Conservation (phyloP, 2,113 vertebrate genomes). For the Mionectes macconnelli region DNA sequence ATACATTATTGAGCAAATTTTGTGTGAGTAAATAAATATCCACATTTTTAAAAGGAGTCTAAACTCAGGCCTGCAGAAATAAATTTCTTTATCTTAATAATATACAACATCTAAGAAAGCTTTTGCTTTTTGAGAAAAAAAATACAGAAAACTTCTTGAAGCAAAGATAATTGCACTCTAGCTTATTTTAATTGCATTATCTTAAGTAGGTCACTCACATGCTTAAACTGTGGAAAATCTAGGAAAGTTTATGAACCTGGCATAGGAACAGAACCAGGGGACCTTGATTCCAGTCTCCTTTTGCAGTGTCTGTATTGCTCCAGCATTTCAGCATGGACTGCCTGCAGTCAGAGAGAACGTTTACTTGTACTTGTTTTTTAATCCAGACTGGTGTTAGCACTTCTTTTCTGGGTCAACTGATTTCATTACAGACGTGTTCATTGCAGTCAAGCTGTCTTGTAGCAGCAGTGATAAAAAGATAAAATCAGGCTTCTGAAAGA, state of each 20-base stretch:
- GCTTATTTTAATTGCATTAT: background rate
- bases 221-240: background rate
- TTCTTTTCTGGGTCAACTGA: constrained; percentile 40
- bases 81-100: background rate
- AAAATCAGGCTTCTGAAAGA: background rate
- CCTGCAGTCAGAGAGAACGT: background rate
- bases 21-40: background rate
- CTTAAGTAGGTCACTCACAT: background rate
- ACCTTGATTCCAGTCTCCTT: background rate
- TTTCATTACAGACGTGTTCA: background rate
- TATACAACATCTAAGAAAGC: background rate
- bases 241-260: background rate
- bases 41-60: background rate
- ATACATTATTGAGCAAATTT: background rate
- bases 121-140: background rate
- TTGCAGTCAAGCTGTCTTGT: constrained; percentile 20
- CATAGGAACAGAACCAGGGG: background rate
- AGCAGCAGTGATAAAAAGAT: constrained; percentile 30
- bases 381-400: background rate
- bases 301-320: background rate
- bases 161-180: background rate
- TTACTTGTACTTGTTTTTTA: background rate
- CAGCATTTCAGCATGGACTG: background rate
- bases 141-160: background rate
- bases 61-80: background rate